A percentile compares a stretch with the other conserved stretches of the same genome.
Evolutionary conservation across 2,888 invertebrate genomes (phyloP).

Genomic region (Mesorhabditis spiculigera): DNA sequence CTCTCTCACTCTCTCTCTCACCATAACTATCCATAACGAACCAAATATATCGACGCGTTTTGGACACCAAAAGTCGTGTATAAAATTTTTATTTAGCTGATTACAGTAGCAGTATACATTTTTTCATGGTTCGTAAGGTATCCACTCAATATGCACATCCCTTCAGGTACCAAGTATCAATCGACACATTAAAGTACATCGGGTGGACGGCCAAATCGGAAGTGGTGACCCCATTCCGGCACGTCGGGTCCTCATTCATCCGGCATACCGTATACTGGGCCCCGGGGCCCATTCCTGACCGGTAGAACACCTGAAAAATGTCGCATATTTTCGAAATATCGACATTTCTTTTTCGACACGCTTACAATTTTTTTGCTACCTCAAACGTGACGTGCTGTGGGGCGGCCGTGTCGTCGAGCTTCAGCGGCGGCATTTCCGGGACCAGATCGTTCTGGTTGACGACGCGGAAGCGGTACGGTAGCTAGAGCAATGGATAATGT

Average conservation of each 20-base stretch:
- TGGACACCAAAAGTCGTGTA: no score
- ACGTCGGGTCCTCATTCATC: constrained; percentile 4
- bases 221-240: neutral
- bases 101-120: no score
- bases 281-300: neutral
- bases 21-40: no score
- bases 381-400: neutral
- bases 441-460: constrained; percentile 4
- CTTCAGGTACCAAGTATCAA: neutral
- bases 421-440: neutral
- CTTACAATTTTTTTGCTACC: neutral
- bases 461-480: constrained; percentile 2
- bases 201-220: neutral
- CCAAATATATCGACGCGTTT: no score
- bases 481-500: neutral
- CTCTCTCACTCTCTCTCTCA: no score
- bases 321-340: neutral
- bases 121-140: no score
- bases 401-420: neutral
- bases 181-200: neutral
- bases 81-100: no score
- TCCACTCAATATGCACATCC: neutral
- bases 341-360: no score
- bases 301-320: constrained; percentile 3
- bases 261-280: neutral